Base-by-base conservation (phyloP, 2,888 invertebrate species). In the Cryptocephalus primarius region DNA sequence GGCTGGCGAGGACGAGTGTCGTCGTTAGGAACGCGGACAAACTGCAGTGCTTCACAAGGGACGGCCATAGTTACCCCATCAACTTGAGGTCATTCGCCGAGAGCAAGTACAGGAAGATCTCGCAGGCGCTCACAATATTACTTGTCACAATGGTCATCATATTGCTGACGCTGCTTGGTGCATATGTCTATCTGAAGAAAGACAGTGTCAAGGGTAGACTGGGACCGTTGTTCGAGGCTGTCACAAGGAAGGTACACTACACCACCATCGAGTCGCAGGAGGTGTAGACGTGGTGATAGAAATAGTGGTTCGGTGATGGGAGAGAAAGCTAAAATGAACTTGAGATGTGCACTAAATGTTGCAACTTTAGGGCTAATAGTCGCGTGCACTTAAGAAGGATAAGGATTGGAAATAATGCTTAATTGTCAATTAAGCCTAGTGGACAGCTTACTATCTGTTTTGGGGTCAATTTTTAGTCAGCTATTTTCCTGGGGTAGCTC, bases 211-310 rank as follows among this genome's bases (percentile, higher is more conserved):
- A 74, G 52, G 72, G 71, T 48, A 76, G 75, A 63, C 71, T 81
- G 38, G 73, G 72, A 32, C 82, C 83, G 1, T 71, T 83, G 32
- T 71, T 83, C 41, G 79, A 82, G 54, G 76, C 77, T 45, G 77
- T 83, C 36, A 75, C 80, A 34, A 76, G 80, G 61, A 82, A 83
- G 63, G 84, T 85, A 34, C 82, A 83, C 52, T 85, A 85, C 58
- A 83, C 83, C 1, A 81, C 82, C 8, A 84, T 85, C 31, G 69
- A 71, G 53, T 67, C 69, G 33, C 70, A 70, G 58, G 67, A 68
- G 55, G 69, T 70, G 8, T 60, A 45, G 45, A 14, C 12, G 12
- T 36, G 12, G 12, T 36, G 36, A 4, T n/a, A 36, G 12, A 2
- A 6, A 4, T 36, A 6, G 36, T 36, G 36, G 12, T 36, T 22